A percentile compares a stretch with the other conserved stretches of the same genome.
These are phyloP conservation scores for Rhabdornis inornatus DNA, from an alignment of 2,113 vertebrate genomes.

Conservation along the genomic window DNA sequence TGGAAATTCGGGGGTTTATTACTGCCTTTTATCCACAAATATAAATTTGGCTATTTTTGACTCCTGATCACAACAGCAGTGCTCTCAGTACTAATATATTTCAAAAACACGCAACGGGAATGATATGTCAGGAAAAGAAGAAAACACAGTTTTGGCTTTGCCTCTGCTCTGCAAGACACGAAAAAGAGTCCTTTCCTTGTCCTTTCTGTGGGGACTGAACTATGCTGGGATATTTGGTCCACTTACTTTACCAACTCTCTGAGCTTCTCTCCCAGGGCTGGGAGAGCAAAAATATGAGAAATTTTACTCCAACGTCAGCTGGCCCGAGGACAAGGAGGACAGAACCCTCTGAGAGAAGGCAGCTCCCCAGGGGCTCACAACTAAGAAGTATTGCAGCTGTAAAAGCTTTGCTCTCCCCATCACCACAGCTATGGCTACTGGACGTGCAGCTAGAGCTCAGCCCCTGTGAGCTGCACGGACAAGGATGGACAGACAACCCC, in stretches of 20 bases:
- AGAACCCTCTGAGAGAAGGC: conserved; percentile 33
- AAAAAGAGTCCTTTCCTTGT: background rate
- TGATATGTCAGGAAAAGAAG: background rate
- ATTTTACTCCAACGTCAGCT: conserved; percentile 22
- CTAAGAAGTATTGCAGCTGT: conserved; percentile 18
- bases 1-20: background rate
- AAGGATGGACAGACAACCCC: background rate
- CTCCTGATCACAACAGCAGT: background rate
- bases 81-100: background rate
- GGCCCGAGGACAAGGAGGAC: conserved; percentile 14
- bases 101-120: background rate
- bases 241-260: background rate
- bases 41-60: background rate
- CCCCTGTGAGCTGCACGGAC: background rate
- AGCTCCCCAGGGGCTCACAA: conserved; percentile 38
- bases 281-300: conserved; percentile 26
- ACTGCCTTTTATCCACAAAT: conserved; percentile 2
- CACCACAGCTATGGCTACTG: background rate
- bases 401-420: background rate
- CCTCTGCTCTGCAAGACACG: background rate
- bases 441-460: background rate
- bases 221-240: background rate
- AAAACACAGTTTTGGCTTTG: background rate
- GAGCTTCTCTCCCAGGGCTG: conserved; percentile 1
- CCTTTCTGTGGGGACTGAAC: background rate